Percentiles rank a stretch among this genome's conserved stretches.
phyloP scores from a whole-genome alignment of 2,888 invertebrate genomes.

The Andrena chrysosceles region DNA sequence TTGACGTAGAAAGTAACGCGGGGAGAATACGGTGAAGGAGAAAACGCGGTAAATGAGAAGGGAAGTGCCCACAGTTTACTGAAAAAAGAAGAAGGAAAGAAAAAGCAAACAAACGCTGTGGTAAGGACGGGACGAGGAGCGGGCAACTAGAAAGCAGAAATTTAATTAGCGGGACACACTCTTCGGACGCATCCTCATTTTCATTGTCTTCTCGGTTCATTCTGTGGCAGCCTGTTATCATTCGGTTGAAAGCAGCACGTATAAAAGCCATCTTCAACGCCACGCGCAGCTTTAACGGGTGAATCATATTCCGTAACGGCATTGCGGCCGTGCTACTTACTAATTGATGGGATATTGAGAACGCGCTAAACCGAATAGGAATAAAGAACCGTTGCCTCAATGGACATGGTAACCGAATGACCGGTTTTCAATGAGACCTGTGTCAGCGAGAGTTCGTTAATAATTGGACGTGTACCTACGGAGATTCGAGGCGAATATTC shows the following conservation, averaged over 20 bases:
- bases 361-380: not conserved
- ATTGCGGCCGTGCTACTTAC: conserved; percentile 38
- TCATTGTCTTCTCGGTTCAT: conserved; percentile 58
- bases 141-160: conserved; percentile 51
- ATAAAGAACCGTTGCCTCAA: conserved; percentile 34
- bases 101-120: not conserved
- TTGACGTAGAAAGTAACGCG: not conserved
- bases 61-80: conserved; percentile 17
- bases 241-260: conserved; percentile 31
- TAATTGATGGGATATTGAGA: conserved; percentile 48
- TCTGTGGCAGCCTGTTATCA: conserved; percentile 48
- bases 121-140: conserved; percentile 9
- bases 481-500: conserved; percentile 24
- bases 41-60: conserved; percentile 21
- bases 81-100: not conserved
- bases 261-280: conserved; percentile 58
- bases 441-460: conserved; percentile 12
- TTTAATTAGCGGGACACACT: conserved; percentile 74
- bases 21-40: not conserved
- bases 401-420: conserved; percentile 39
- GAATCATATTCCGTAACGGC: conserved; percentile 56
- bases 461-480: conserved; percentile 14
- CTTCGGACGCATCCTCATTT: conserved; percentile 69
- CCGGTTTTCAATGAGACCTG: conserved; percentile 22
- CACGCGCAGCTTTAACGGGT: conserved; percentile 44